Percentiles rank a stretch among this genome's conserved stretches.
phyloP scores from a whole-genome alignment of 2,797 vertebrate genomes.

The Podarcis lilfordi region DNA sequence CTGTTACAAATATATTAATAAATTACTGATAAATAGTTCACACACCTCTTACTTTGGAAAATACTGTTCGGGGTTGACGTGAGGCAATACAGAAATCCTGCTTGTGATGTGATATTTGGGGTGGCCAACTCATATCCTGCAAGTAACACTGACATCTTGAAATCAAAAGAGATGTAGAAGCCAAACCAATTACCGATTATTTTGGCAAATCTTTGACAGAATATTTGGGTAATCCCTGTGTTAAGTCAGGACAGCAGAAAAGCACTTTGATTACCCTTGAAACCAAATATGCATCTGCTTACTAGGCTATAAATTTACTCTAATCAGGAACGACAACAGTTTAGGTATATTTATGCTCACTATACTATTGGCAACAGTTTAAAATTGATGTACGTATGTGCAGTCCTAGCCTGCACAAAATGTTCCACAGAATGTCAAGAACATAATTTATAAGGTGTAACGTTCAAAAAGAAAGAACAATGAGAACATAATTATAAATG shows the following conservation, averaged over 20 bases:
- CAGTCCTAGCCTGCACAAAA: neutral
- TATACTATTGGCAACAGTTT: neutral
- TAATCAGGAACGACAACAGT: neutral
- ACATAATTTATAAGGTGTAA: neutral
- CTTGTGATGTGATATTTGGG: neutral
- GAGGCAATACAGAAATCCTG: neutral
- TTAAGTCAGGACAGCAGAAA: neutral
- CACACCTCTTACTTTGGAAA: neutral
- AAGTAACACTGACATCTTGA: neutral
- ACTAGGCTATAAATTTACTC: neutral
- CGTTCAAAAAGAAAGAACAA: neutral
- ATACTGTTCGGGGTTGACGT: neutral
- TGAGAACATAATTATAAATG: neutral
- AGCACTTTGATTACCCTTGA: neutral
- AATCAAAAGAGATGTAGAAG: neutral
- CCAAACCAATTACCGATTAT: neutral
- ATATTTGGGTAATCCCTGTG: neutral
- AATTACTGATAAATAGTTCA: neutral
- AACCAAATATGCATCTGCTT: neutral
- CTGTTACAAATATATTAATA: neutral
- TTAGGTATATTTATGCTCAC: neutral
- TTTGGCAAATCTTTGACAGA: neutral
- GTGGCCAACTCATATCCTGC: neutral
- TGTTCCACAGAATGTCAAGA: neutral
- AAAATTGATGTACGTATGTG: neutral